phyloP scores from a whole-genome alignment of 1,140 invertebrate genomes.

The Acyrthosiphon pisum region DNA sequence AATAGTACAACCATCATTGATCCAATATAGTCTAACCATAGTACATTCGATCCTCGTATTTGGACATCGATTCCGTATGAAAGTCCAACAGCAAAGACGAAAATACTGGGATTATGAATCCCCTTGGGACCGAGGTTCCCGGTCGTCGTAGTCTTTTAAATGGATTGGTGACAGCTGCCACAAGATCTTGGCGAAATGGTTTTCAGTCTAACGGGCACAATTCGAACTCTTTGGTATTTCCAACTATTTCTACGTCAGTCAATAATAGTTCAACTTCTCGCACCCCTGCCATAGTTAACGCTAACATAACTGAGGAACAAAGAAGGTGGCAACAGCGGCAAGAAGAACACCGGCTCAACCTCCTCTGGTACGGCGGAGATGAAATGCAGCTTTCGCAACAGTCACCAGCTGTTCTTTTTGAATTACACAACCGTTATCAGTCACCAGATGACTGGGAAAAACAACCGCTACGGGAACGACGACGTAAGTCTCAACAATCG shows the following conservation, averaged over 20 bases:
- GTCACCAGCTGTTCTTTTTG: background rate
- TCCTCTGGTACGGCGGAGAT: conserved; percentile 33
- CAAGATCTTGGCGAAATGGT: conserved; percentile 43
- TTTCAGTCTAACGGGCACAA: background rate
- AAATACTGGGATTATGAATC: background rate
- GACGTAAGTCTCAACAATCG: background rate
- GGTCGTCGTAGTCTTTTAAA: background rate
- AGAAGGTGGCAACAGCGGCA: background rate
- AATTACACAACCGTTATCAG: background rate
- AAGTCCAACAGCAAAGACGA: background rate
- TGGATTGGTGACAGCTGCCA: conserved; percentile 21
- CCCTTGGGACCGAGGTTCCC: background rate
- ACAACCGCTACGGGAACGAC: background rate
- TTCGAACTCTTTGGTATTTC: conserved; percentile 29
- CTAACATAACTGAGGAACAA: background rate
- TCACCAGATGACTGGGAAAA: conserved; percentile 45
- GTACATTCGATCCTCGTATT: background rate
- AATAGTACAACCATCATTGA: background rate
- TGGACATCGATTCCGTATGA: background rate
- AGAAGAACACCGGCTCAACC: background rate
- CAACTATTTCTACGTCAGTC: background rate
- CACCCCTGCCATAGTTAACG: background rate
- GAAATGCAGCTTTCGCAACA: background rate
- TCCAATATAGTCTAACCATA: background rate
- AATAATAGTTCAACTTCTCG: background rate